A percentile compares a stretch with the other conserved stretches of the same genome.
These are phyloP conservation scores for Acrocyrtus sp. DNA, from an alignment of 2,888 invertebrate species.

Conservation along the genomic window DNA sequence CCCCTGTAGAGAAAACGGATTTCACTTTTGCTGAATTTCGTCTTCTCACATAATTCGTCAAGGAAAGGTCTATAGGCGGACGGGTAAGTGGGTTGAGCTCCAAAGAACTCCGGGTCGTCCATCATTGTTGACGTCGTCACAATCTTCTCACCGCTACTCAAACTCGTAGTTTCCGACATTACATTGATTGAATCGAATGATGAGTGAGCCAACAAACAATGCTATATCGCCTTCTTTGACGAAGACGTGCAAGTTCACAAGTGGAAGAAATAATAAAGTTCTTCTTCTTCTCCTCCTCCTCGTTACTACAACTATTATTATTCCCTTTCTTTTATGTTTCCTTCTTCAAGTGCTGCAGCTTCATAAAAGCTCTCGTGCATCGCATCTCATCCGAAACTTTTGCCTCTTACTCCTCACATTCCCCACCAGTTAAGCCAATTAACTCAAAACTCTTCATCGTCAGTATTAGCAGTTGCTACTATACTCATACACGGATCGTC, in stretches of 20 bases:
- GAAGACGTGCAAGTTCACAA: background rate
- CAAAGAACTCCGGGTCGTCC: conserved; percentile 63
- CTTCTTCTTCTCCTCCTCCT: background rate
- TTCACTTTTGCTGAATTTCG: conserved; percentile 95
- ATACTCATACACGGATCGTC: no score
- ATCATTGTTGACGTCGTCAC: conserved; percentile 63
- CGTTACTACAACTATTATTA: background rate
- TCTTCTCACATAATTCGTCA: conserved; percentile 90
- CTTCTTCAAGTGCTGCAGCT: background rate
- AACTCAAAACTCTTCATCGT: background rate
- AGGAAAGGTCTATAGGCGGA: conserved; percentile 67
- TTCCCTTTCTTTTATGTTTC: background rate
- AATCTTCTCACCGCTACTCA: conserved; percentile 64
- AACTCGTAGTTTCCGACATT: conserved; percentile 64
- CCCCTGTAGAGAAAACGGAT: conserved; percentile 97
- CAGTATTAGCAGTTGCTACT: background rate
- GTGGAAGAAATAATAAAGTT: background rate
- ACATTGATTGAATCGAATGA: conserved; percentile 41
- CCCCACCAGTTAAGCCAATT: background rate
- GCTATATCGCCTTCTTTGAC: background rate
- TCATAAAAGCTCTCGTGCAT: background rate
- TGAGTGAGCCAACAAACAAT: conserved; percentile 5
- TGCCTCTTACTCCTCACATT: background rate
- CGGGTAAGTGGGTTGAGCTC: conserved; percentile 62
- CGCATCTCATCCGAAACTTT: no score